phyloP scores from a whole-genome alignment of 37 sponge, comb jelly and placozoan species.

The Beroe forskalii region DNA sequence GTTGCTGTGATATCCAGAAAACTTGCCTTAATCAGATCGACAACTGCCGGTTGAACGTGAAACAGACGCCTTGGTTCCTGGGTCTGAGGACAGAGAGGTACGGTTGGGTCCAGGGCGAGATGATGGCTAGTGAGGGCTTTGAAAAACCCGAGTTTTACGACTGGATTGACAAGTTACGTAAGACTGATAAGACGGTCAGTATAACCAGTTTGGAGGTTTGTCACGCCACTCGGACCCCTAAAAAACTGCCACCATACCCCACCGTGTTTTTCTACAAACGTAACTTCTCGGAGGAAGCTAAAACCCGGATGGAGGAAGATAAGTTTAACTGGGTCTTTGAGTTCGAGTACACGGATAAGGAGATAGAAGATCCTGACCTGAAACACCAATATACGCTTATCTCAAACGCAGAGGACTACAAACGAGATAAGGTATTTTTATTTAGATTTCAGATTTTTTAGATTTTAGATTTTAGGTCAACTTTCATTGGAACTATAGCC shows the following conservation, averaged over 20 bases:
- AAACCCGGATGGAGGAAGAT: not conserved
- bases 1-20: slow-evolving; percentile 40
- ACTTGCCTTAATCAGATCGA: slow-evolving; percentile 62
- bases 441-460: too few species aligned
- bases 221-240: not conserved
- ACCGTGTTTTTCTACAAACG: slow-evolving; percentile 37
- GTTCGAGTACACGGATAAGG: slow-evolving; percentile 17
- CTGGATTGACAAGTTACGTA: slow-evolving; percentile 24
- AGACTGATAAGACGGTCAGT: not conserved
- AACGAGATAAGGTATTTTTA: not conserved
- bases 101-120: slow-evolving; percentile 51
- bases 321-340: slow-evolving; percentile 48
- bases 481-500: too few species aligned
- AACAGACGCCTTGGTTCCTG: slow-evolving; percentile 64
- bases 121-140: slow-evolving; percentile 12
- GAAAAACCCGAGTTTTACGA: not conserved
- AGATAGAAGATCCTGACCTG: not conserved
- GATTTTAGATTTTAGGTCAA: too few species aligned
- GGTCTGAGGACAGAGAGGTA: slow-evolving; percentile 13
- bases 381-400: slow-evolving; percentile 31
- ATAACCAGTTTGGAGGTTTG: slow-evolving; percentile 31
- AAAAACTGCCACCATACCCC: not conserved
- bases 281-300: not conserved
- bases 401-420: not conserved
- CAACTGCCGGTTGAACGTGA: slow-evolving; percentile 15